Evolutionary conservation across 2,797 vertebrate genomes (phyloP), one percentile per base, ranked within the genome.

Genomic region (Chaenodraco wilsoni): DNA sequence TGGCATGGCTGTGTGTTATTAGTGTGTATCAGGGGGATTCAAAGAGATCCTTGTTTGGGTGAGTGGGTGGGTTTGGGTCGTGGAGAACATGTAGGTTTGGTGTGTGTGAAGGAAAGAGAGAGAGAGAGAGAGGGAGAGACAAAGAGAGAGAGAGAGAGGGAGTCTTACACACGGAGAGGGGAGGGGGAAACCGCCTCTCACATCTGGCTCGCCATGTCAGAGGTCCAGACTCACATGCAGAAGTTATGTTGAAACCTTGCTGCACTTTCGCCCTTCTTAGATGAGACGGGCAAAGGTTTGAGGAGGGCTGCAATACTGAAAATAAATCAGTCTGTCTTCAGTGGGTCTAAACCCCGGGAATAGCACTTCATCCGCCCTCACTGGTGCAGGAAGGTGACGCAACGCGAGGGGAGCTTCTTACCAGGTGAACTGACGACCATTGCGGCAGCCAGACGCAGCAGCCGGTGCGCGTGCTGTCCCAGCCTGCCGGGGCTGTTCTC

Each of bases 371-470:
- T 43, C 76, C 37, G 72, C 76, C 68, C 74, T 68, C 59, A 64
- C 84, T 88, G 88, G 79, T 91, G 92, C 91, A 90, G 91, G 84
- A 83, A 63, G 85, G 92, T 94, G 94, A 93, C 94, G 92, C 91
- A 94, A 85, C 84, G 88, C 74, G 14, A 43, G 70, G 49, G 74
- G 69, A 74, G 79, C 71, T 23, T 45, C 4, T 3, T 12, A 76
- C 80, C 89, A 89, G 90, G 81, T 88, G 89, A 72, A 93, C 93
- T 83, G 91, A 93, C 93, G 91, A 88, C 68, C 78, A 78, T 78
- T 93, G 92, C 94, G 84, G 93, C 92, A 87, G 79, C 74, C 46
- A 58, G 79, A 74, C 78, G 54, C 77, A 73, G 76, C 49, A 65
- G 81, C 77, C 69, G 60, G 77, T 48, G 65, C 80, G 56, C 79